These are phyloP conservation scores for Magallana ariakensis DNA, from an alignment of 1,140 invertebrate species.

Conservation along the genomic window DNA sequence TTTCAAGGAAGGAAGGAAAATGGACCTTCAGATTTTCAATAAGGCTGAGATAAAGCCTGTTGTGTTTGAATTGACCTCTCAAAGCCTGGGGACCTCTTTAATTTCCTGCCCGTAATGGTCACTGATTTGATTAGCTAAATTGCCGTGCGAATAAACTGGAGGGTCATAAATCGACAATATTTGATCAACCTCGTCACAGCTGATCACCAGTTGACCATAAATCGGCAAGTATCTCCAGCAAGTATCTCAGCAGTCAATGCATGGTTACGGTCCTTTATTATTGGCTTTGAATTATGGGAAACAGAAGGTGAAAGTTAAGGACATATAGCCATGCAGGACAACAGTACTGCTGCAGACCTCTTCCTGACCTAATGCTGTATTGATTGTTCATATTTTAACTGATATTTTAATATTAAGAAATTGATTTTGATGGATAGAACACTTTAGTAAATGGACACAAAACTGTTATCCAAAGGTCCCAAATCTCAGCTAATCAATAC, in stretches of 20 bases:
- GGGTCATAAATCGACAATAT: constrained; percentile 7
- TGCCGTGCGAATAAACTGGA: background rate
- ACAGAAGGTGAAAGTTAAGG: background rate
- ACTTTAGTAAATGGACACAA: too few species aligned
- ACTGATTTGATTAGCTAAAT: constrained; percentile 21
- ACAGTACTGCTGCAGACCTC: too few species aligned
- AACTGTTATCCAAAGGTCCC: too few species aligned
- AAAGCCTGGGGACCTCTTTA: background rate
- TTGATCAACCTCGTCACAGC: background rate
- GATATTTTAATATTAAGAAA: too few species aligned
- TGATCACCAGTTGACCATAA: background rate
- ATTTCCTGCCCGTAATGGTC: background rate
- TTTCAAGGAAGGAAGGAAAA: background rate
- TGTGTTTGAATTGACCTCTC: constrained; percentile 4
- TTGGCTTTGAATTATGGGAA: background rate
- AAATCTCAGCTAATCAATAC: too few species aligned
- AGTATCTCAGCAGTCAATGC: background rate
- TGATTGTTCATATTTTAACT: too few species aligned
- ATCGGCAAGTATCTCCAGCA: background rate
- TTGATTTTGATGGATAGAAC: too few species aligned
- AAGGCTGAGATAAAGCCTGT: background rate
- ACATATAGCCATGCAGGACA: background rate
- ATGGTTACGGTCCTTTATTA: background rate
- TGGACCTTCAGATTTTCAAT: background rate
- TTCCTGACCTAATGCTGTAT: too few species aligned